phyloP scores from a whole-genome alignment of 2,113 vertebrate genomes.

The Dasyprocta punctata region DNA sequence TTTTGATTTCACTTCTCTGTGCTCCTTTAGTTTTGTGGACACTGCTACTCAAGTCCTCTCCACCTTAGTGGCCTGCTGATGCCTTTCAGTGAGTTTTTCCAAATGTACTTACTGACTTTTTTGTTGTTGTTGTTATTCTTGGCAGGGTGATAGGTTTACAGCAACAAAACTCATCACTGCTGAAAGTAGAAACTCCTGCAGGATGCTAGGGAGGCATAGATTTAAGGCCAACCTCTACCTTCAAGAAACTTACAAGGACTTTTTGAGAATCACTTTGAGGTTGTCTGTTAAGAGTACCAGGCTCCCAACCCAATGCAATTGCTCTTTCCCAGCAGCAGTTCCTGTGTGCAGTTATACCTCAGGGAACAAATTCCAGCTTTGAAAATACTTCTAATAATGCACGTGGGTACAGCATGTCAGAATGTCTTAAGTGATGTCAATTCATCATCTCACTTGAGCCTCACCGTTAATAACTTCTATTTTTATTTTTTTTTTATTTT shows the following conservation, averaged over 20 bases:
- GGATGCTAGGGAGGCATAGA: neutral
- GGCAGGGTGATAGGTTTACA: neutral
- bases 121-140: slow-evolving; percentile 8
- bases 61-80: neutral
- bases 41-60: neutral
- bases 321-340: neutral
- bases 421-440: neutral
- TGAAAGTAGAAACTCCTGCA: neutral
- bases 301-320: neutral
- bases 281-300: neutral
- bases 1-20: neutral
- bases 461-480: neutral
- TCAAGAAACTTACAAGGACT: neutral
- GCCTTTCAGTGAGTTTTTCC: neutral
- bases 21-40: neutral
- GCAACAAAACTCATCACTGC: neutral
- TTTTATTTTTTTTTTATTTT: too few relatives aligned
- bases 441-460: neutral
- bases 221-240: neutral
- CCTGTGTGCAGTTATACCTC: neutral
- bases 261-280: neutral
- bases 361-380: neutral
- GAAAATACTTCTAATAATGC: neutral
- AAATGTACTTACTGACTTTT: neutral
- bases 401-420: neutral